Conservation (phyloP, 2,797 vertebrate genomes). For the Chaetophractus vellerosus region DNA sequence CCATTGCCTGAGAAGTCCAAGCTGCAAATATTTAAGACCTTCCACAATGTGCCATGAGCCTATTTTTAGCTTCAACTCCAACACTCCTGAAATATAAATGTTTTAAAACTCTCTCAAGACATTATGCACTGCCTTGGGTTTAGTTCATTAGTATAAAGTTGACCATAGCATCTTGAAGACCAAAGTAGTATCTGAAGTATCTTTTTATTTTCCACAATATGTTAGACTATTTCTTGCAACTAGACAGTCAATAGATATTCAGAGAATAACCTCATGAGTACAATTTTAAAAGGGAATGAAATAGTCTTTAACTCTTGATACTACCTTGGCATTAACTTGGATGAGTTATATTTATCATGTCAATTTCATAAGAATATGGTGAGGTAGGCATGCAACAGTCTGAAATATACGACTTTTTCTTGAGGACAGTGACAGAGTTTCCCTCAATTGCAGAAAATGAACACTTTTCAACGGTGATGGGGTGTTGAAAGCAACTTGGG, state of each 20-base stretch:
- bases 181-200: background rate
- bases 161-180: background rate
- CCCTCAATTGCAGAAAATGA: background rate
- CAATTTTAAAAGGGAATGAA: background rate
- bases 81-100: background rate
- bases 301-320: background rate
- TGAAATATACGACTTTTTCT: background rate
- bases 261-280: background rate
- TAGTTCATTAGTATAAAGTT: conserved; percentile 26
- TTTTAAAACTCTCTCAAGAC: too few species aligned
- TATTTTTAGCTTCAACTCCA: background rate
- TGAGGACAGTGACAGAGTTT: background rate
- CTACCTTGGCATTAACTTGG: background rate
- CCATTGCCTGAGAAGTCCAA: background rate
- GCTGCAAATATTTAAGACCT: background rate
- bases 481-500: background rate
- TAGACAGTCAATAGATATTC: background rate
- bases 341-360: background rate
- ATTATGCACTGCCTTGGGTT: background rate
- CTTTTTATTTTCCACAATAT: background rate
- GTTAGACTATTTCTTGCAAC: background rate
- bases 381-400: background rate
- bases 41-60: background rate
- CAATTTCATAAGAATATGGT: conserved; percentile 44
- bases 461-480: background rate